Evolutionary conservation across 2,888 invertebrate genomes (phyloP), one percentile per base, ranked within the genome.

Genomic region (Philhelius pedissequus): DNA sequence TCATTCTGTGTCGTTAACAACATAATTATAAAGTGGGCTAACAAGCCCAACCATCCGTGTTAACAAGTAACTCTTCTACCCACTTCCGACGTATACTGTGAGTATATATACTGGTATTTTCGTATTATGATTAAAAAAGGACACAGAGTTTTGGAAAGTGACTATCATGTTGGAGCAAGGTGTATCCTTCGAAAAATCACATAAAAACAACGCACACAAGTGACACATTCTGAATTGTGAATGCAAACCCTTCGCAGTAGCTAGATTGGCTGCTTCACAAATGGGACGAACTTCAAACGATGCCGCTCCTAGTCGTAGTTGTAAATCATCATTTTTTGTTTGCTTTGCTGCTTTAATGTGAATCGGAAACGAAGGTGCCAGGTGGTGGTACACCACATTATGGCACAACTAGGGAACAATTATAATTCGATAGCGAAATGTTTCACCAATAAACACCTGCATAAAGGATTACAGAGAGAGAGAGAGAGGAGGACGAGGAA

Each of bases 1-100:
- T 4, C 13, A 43, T 45, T 48, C 3, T 27, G 18, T 54, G 15
- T 56, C 56, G 56, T 56, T 56, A 56, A 71, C 69, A 48, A 38
- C 62, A 75, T 75, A 80, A 75, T 80, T 80, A 80, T 80, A 80
- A 80, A 80, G 74, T 69, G 54, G 62, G 68, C 66, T 64, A 56
- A 75, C 80, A 75, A 69, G 60, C 38, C 38, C 38, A 32, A 40
- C 52, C 73, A 52, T 38, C 73, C 74, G 35, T 58, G 66, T 50
- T 32, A 54, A 58, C 69, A 80, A 80, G 54, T 30, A 40, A 68
- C 69, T 32, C 40, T 35, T 48, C 38, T 58, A 58, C 15, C 40
- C 18, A 18, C 22, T 50, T 32, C 50, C 20, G 22, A 50, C 20
- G 15, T 35, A n/a, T n/a, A 11, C 25, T 50, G 8, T 27, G 27